phyloP scores from a whole-genome alignment of 1,140 invertebrate species.

The Himalopsyche phryganea region DNA sequence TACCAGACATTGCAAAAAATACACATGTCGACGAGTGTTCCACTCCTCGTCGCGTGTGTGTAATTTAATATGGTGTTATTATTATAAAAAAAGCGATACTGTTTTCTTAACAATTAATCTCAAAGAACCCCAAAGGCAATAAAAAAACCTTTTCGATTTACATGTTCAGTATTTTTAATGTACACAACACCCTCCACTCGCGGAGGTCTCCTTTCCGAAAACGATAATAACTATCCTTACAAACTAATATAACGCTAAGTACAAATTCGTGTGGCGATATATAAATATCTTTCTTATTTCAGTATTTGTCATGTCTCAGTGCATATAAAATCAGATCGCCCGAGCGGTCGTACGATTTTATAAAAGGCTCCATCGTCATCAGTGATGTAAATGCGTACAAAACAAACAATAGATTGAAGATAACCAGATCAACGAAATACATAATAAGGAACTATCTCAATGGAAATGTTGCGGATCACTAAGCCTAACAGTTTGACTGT shows the following conservation, averaged over 20 bases:
- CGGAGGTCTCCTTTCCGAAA: not conserved
- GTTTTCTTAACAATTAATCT: not conserved
- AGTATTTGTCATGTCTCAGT: slow-evolving; percentile 12
- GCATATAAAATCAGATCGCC: slow-evolving; percentile 11
- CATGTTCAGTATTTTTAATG: slow-evolving; percentile 4
- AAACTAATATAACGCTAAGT: slow-evolving; percentile 31
- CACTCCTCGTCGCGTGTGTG: slow-evolving; percentile 18
- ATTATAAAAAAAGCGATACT: not conserved
- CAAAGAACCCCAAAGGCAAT: not conserved
- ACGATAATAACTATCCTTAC: slow-evolving; percentile 18
- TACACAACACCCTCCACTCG: not conserved
- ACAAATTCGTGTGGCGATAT: slow-evolving; percentile 30
- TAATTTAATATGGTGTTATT: too few species aligned
- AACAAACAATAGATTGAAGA: slow-evolving; percentile 7
- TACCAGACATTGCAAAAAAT: not conserved
- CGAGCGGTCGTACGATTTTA: slow-evolving; percentile 2
- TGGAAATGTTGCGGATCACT: slow-evolving; percentile 23
- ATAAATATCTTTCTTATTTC: slow-evolving; percentile 18
- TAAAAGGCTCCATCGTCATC: not conserved
- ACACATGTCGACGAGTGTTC: slow-evolving; percentile 18
- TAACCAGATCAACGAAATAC: slow-evolving; percentile 8
- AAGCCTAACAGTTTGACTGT: slow-evolving; percentile 8
- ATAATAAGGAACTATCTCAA: slow-evolving; percentile 14
- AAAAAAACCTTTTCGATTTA: too few species aligned
- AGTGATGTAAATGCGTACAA: slow-evolving; percentile 13